Conservation (phyloP, 1,140 invertebrate species). For the Diploscapter pachys region DNA sequence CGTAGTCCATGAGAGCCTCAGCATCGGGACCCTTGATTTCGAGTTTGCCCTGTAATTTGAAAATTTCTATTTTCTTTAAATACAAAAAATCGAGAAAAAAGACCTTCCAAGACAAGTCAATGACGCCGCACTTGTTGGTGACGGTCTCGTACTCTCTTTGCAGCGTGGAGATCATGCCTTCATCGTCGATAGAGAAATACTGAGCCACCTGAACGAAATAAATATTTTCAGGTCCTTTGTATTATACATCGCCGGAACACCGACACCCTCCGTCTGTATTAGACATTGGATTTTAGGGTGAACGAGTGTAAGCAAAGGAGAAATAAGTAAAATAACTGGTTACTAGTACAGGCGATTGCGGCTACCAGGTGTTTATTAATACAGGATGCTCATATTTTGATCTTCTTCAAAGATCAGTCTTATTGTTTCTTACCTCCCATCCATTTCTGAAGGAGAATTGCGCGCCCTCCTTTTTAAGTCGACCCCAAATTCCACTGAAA, state of each 20-base stretch:
- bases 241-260: background rate
- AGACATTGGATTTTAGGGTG: no score
- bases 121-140: constrained; percentile 39
- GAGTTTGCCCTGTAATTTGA: constrained; percentile 29
- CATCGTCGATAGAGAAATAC: constrained; percentile 38
- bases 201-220: constrained; percentile 26
- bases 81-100: no score
- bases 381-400: no score
- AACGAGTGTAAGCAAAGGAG: no score
- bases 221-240: constrained; percentile 8
- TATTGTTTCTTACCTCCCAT: constrained; percentile 26
- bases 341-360: no score
- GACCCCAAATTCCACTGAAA: constrained; percentile 37
- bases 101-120: constrained; percentile 41
- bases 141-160: constrained; percentile 39
- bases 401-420: no score
- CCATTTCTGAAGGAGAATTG: constrained; percentile 43
- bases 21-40: constrained; percentile 44
- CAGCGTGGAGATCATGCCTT: constrained; percentile 30
- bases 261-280: no score
- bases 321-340: no score
- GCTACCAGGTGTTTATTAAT: no score
- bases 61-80: no score
- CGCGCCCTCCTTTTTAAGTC: constrained; percentile 34
- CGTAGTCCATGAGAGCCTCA: constrained; percentile 36